Conservation (phyloP, 2,797 vertebrate species). For the Thunnus albacares region DNA sequence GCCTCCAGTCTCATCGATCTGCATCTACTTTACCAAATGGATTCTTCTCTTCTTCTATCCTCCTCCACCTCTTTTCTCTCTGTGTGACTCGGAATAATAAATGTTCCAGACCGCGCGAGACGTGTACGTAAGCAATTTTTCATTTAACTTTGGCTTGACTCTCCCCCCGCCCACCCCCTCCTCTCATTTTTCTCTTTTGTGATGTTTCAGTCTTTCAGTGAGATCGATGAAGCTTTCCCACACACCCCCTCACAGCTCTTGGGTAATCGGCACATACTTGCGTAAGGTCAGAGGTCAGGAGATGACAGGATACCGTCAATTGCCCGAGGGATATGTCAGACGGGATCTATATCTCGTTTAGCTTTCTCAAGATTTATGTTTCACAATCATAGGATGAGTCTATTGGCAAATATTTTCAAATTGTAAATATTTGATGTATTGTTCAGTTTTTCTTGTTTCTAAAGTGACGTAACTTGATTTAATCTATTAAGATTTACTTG, state of each 20-base stretch:
- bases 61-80: constrained; percentile 70
- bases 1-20: constrained; percentile 87
- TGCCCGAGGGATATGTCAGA: constrained; percentile 30
- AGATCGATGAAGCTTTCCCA: constrained; percentile 68
- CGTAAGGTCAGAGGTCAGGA: constrained; percentile 64
- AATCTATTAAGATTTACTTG: constrained; percentile 17
- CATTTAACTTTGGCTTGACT: constrained; percentile 84
- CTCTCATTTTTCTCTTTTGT: constrained; percentile 54
- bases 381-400: constrained; percentile 15
- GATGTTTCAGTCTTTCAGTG: constrained; percentile 56
- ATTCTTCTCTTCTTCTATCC: constrained; percentile 82
- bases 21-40: constrained; percentile 90
- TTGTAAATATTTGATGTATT: constrained; percentile 13
- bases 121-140: constrained; percentile 85
- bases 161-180: neutral
- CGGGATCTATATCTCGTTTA: constrained; percentile 16
- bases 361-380: constrained; percentile 30
- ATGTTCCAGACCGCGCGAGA: constrained; percentile 75
- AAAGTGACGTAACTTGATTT: neutral
- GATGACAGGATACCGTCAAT: constrained; percentile 49
- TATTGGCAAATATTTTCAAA: constrained; percentile 4
- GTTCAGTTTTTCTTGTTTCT: constrained; percentile 8
- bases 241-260: constrained; percentile 41
- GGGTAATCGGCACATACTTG: constrained; percentile 59
- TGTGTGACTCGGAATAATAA: constrained; percentile 84